phyloP scores from a whole-genome alignment of 2,797 vertebrate species.

The Rhabdomys pumilio region DNA sequence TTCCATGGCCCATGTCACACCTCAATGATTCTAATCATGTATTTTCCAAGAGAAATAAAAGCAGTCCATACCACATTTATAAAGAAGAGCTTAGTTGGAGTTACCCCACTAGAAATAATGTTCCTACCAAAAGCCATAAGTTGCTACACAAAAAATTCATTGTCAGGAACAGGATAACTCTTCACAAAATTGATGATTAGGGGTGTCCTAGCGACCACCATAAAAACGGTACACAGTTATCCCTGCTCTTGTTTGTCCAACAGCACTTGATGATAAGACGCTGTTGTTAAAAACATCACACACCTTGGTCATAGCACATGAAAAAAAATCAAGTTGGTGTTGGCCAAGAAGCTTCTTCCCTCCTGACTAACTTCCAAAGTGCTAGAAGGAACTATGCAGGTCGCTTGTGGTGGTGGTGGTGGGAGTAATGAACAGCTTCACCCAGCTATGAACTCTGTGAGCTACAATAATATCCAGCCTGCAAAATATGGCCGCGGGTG shows the following conservation, averaged over 20 bases:
- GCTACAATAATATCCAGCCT: background rate
- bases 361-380: background rate
- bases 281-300: background rate
- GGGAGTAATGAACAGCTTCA: background rate
- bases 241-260: background rate
- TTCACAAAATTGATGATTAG: background rate
- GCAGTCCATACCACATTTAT: background rate
- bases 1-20: background rate
- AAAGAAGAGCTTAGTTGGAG: background rate
- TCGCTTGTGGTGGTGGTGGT: accelerated
- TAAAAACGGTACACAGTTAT: background rate
- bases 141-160: background rate
- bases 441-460: background rate
- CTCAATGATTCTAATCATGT: constrained; percentile 28
- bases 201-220: background rate
- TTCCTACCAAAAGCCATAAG: background rate
- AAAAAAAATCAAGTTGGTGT: background rate
- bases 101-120: background rate
- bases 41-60: constrained; percentile 10
- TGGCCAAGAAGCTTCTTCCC: background rate
- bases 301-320: background rate
- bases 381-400: background rate
- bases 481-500: background rate
- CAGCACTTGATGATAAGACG: background rate
- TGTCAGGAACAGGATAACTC: background rate